These are phyloP conservation scores for Calonectris borealis DNA, from an alignment of 2,113 vertebrate species.

Conservation along the genomic window DNA sequence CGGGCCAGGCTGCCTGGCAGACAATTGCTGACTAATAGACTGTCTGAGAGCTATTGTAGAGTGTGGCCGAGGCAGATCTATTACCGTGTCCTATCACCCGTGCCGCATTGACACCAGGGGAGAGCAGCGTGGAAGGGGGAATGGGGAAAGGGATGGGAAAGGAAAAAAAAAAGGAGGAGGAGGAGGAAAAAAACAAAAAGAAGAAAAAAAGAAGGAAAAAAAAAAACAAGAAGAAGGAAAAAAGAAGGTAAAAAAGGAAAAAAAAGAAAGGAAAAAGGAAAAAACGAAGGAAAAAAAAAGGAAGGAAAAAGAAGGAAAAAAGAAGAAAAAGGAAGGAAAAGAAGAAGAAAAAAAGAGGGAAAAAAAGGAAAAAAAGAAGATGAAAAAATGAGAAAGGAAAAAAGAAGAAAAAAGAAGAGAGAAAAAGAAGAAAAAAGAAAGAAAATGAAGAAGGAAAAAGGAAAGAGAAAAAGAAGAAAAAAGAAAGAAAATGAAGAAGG, in stretches of 20 bases:
- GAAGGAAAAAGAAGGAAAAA: too few species aligned
- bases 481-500: too few species aligned
- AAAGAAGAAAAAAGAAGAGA: accelerated
- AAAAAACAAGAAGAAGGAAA: background rate
- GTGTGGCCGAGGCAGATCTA: slow-evolving; percentile 62
- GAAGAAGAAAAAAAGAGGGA: accelerated
- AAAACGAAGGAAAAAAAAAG: background rate
- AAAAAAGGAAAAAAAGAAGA: background rate
- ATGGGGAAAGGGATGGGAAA: background rate
- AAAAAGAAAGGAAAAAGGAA: too few species aligned
- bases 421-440: too few species aligned
- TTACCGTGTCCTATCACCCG: slow-evolving; percentile 64
- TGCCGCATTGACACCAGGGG: slow-evolving; percentile 7
- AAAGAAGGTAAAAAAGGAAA: too few species aligned
- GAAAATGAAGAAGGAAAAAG: too few species aligned
- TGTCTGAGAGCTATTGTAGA: slow-evolving; percentile 73
- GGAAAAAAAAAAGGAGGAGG: too few species aligned
- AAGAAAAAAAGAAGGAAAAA: background rate
- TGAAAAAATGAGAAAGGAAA: too few species aligned
- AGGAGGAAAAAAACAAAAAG: too few species aligned
- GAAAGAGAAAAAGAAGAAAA: too few species aligned
- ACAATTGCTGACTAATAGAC: slow-evolving; percentile 75
- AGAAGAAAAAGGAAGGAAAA: too few species aligned
- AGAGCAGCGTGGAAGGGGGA: background rate
- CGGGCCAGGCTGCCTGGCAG: slow-evolving; percentile 61